Evolutionary conservation across 2,888 invertebrate species (phyloP), one percentile per base, ranked within the genome.

Genomic region (Microctonus brassicae): DNA sequence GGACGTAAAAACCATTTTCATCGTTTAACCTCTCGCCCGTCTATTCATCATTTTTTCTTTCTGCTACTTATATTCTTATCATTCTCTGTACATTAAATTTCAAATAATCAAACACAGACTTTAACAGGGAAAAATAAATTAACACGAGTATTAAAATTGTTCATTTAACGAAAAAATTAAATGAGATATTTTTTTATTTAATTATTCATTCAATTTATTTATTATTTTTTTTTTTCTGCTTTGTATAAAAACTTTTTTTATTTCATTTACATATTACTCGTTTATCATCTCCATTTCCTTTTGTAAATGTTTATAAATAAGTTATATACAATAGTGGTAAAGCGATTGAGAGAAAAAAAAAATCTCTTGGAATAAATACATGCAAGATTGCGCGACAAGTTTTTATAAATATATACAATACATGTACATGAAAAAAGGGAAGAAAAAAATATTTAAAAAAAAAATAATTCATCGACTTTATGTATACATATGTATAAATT

Each of bases 1-100:
- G 67, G 29, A 33, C 47, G 52, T 60, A 60, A 68, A 68, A 33
- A 68, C 60, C 11, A 33, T 68, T 68, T 68, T 52, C 52, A 52
- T n/a, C 47, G 33, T 60, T 67, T 58, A 67, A 39, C 33, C 33
- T 22, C 20, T 58, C 17, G 11, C 26, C 26, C 42, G n/a, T 33
- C 39, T 61, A 10, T 39, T 17, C 29, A 33, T 29, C n/a, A 24
- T n/a, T 68, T 42, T 60, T n/a, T 7, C 39, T 52, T 22, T 22
- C 22, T n/a, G n/a, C n/a, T n/a, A n/a, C n/a, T n/a, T n/a, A n/a
- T n/a, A n/a, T n/a, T n/a, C n/a, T n/a, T n/a, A n/a, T n/a, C n/a
- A n/a, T n/a, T n/a, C n/a, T n/a, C n/a, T n/a, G n/a, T n/a, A n/a
- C n/a, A n/a, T n/a, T n/a, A n/a, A n/a, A 39, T n/a, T 39, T n/a